These are phyloP conservation scores for Eriocheir sinensis DNA, from an alignment of 1,140 invertebrate genomes.

Conservation along the genomic window DNA sequence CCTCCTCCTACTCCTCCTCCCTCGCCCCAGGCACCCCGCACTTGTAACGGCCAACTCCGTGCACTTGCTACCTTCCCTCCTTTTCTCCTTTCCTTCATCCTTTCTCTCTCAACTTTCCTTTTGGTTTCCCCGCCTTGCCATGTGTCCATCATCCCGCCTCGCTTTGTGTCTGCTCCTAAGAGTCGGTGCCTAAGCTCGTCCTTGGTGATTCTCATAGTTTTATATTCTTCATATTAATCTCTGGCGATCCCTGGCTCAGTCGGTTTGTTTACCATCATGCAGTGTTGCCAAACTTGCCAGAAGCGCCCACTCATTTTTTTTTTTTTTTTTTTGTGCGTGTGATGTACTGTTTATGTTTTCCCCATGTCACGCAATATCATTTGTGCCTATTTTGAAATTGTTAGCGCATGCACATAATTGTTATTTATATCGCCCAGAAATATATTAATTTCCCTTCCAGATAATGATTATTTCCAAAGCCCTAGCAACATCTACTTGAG, in stretches of 20 bases:
- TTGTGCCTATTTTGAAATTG: no score
- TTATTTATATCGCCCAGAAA: no score
- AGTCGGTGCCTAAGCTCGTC: neutral
- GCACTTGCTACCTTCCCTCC: slow-evolving; percentile 11
- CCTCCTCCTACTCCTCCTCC: neutral
- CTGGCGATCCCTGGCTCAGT: neutral
- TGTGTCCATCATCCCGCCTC: neutral
- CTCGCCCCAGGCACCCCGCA: neutral
- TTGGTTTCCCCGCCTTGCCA: neutral
- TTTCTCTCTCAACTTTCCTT: neutral
- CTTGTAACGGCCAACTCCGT: slow-evolving; percentile 12
- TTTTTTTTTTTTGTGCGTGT: no score
- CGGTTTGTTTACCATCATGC: slow-evolving; percentile 22
- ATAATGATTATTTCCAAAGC: no score
- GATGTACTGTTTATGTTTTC: no score
- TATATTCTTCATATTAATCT: neutral
- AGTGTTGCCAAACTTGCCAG: neutral
- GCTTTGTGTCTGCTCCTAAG: neutral
- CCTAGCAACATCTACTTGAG: no score
- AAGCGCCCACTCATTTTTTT: neutral
- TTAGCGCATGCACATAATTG: no score
- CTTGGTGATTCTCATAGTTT: no score
- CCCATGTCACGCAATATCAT: no score
- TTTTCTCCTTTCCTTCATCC: neutral
- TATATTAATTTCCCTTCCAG: no score